Evolutionary conservation across 2,888 invertebrate species (phyloP).

Genomic region (Caradrina clavipalpis): DNA sequence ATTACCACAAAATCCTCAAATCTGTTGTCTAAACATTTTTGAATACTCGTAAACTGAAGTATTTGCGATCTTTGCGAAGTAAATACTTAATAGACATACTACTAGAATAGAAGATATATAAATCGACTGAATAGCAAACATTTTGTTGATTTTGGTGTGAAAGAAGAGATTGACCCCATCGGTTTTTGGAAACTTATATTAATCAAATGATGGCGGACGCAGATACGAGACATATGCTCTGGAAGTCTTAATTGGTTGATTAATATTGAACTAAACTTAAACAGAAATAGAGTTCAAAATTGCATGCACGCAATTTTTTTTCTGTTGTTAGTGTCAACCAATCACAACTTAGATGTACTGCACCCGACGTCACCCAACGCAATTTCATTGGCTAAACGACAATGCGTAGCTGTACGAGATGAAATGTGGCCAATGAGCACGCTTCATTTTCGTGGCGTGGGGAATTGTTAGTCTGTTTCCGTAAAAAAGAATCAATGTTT

Average conservation of each 20-base stretch:
- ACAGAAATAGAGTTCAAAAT: background rate
- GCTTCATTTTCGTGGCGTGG: background rate
- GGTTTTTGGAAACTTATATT: conserved; percentile 8
- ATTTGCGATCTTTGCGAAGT: background rate
- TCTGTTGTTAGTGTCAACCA: background rate
- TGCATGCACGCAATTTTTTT: background rate
- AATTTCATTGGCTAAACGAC: no score
- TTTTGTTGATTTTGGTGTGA: conserved; percentile 13
- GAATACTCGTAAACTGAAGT: no score
- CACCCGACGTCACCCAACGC: background rate
- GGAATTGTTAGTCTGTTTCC: background rate
- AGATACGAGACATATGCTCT: no score
- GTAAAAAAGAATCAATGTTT: no score
- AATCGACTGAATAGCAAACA: conserved; percentile 39
- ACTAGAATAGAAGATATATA: conserved; percentile 5
- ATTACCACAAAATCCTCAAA: background rate
- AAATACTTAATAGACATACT: conserved; percentile 3
- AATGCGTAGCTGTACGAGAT: background rate
- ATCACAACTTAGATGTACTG: background rate
- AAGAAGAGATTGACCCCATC: background rate
- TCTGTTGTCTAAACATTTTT: no score
- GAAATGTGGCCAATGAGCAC: background rate
- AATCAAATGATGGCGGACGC: no score
- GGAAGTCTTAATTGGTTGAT: background rate
- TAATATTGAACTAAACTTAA: background rate